Evolutionary conservation across 2,797 vertebrate genomes (phyloP).

Genomic region (Hapalemur alaotrensis): DNA sequence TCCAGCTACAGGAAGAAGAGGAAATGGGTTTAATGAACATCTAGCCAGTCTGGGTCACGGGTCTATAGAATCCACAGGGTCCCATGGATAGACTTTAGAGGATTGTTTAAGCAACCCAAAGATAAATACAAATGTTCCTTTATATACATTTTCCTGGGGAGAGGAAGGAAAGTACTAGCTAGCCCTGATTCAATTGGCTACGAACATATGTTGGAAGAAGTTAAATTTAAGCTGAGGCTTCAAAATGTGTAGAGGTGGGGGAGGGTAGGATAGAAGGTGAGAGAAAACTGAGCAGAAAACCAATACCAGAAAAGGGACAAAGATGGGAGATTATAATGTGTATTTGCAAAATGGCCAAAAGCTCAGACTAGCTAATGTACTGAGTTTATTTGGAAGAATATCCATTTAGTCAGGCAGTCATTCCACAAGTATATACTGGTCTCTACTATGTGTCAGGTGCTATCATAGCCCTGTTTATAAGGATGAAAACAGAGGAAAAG

Average conservation of each 20-base stretch:
- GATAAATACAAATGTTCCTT: neutral
- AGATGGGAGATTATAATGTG: neutral
- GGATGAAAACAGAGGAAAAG: neutral
- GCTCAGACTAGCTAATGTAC: neutral
- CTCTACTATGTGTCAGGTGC: neutral
- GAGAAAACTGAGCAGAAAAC: neutral
- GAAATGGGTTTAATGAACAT: neutral
- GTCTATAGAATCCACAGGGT: neutral
- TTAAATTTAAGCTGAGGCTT: neutral
- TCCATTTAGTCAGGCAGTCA: neutral
- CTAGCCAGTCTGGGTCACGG: neutral
- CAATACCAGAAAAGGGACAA: neutral
- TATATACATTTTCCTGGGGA: neutral
- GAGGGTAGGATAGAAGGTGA: neutral
- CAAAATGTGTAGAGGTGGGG: neutral
- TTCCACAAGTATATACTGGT: neutral
- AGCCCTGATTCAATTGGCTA: neutral
- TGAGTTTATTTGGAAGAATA: neutral
- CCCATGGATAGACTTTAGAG: neutral
- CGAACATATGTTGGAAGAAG: neutral
- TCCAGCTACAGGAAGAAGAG: neutral
- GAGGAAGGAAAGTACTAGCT: neutral
- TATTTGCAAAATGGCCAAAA: slow-evolving; percentile 15
- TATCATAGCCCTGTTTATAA: neutral
- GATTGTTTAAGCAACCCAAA: neutral